Evolutionary conservation across 1,140 invertebrate species (phyloP).

Genomic region (Tetramorium simillimum): DNA sequence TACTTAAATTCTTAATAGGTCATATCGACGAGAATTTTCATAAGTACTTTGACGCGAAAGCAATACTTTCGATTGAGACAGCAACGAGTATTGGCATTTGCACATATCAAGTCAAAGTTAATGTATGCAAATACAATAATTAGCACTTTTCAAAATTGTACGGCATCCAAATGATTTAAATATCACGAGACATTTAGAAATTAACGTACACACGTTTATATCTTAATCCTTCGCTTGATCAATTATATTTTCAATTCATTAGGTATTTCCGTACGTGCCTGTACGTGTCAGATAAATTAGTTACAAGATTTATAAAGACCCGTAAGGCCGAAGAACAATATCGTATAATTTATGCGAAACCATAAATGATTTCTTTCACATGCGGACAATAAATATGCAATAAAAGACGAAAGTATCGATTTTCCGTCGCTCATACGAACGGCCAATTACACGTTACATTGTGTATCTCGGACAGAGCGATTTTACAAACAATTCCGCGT

Average conservation of each 20-base stretch:
- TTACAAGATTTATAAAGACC: background rate
- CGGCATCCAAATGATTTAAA: background rate
- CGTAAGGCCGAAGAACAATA: background rate
- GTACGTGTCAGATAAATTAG: background rate
- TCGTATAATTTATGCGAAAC: background rate
- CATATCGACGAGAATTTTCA: background rate
- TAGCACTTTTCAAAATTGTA: background rate
- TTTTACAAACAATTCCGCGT: slow-evolving; percentile 12
- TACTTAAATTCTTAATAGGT: slow-evolving; percentile 19
- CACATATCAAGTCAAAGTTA: background rate
- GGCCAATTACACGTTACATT: background rate
- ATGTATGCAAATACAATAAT: background rate
- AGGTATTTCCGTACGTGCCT: background rate
- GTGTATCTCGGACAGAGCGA: background rate
- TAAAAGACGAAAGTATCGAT: slow-evolving; percentile 2
- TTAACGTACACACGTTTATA: background rate
- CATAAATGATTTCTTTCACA: background rate
- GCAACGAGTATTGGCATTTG: background rate
- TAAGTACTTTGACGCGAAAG: background rate
- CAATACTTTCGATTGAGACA: background rate
- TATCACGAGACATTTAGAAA: background rate
- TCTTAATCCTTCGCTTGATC: background rate
- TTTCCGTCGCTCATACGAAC: background rate
- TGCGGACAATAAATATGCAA: background rate
- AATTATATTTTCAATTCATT: background rate